These are phyloP conservation scores for Lordiphosa clarofinis DNA, from an alignment of 1,140 invertebrate species.

Conservation along the genomic window DNA sequence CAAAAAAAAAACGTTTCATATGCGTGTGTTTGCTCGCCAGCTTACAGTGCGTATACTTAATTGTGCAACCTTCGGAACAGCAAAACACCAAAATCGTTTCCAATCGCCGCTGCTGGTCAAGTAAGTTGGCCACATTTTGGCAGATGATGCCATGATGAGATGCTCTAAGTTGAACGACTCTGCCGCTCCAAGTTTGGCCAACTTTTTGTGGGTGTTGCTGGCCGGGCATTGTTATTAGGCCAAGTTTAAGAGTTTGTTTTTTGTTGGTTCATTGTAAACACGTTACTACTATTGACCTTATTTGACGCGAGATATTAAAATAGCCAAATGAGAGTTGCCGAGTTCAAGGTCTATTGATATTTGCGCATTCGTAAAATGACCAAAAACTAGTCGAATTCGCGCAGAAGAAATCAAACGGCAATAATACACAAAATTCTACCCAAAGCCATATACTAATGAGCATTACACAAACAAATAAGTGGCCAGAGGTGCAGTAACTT, in stretches of 20 bases:
- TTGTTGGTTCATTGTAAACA: slow-evolving; percentile 56
- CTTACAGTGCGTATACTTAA: slow-evolving; percentile 31
- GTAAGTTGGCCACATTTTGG: slow-evolving; percentile 2
- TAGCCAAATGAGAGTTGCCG: slow-evolving; percentile 7
- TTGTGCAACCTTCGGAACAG: slow-evolving; percentile 54
- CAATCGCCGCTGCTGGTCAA: slow-evolving; percentile 29
- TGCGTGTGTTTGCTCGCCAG: slow-evolving; percentile 15
- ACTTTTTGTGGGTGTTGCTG: slow-evolving; percentile 53
- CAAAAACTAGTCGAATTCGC: slow-evolving; percentile 24
- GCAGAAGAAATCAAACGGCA: not conserved
- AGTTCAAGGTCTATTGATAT: slow-evolving; percentile 54
- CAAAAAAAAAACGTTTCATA: too few relatives aligned
- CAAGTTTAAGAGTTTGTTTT: slow-evolving; percentile 42
- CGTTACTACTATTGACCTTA: slow-evolving; percentile 63
- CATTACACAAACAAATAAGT: slow-evolving; percentile 2
- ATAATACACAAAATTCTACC: slow-evolving; percentile 29
- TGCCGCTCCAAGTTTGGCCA: slow-evolving; percentile 38
- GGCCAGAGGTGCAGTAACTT: slow-evolving; percentile 28
- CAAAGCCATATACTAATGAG: slow-evolving; percentile 19
- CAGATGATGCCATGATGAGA: slow-evolving; percentile 42
- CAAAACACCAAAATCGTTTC: slow-evolving; percentile 28
- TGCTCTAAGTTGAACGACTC: slow-evolving; percentile 42
- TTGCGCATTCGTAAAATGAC: slow-evolving; percentile 36
- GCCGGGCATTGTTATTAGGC: slow-evolving; percentile 39
- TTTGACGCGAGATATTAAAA: slow-evolving; percentile 36